Evolutionary conservation across 2,888 invertebrate species (phyloP), one percentile per base, ranked within the genome.

Genomic region (Pterostichus madidus): DNA sequence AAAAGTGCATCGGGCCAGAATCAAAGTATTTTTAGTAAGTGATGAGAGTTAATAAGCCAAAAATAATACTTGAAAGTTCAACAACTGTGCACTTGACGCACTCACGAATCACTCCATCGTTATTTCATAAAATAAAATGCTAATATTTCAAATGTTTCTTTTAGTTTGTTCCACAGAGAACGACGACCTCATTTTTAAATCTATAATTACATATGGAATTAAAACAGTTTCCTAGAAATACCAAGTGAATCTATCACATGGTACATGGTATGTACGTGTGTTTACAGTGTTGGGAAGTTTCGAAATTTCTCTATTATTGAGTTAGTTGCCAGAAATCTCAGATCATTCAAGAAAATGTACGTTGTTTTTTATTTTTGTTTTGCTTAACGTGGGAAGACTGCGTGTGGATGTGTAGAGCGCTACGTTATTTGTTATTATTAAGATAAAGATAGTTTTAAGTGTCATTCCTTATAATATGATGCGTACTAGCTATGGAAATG

Each of bases 291-390:
- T n/a, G 13, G 7, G n/a, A 10, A 53, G 39, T 77, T 77, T 3
- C 44, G 77, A 39, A 39, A 39, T 17, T 52, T n/a, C 39, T 13
- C n/a, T 24, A 53, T 75, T 49, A 52, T 75, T 53, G 64, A 35
- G 11, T 11, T 10, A 6, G 44, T 46, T 39, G 61, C 78, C 78
- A 78, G 35, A 46, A 78, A 61, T 17, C 10, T 59, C 13, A 44
- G 31, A 78, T 78, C 78, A 78, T 78, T 61, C 31, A 78, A 44
- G 46, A 61, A 78, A 61, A 61, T 61, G 77, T 73, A 44, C 73
- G 73, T 46, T 44, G 46, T 59, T 77, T 77, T 59, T 31, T 78
- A 78, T 44, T 78, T 78, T 59, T 13, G 59, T n/a, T 39, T 24
- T 76, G 6, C 2, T 39, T 4, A 5, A 46, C 46, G 61, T 78